Evolutionary conservation across 2,113 vertebrate species (phyloP).

Genomic region (Lophotis ruficrista): DNA sequence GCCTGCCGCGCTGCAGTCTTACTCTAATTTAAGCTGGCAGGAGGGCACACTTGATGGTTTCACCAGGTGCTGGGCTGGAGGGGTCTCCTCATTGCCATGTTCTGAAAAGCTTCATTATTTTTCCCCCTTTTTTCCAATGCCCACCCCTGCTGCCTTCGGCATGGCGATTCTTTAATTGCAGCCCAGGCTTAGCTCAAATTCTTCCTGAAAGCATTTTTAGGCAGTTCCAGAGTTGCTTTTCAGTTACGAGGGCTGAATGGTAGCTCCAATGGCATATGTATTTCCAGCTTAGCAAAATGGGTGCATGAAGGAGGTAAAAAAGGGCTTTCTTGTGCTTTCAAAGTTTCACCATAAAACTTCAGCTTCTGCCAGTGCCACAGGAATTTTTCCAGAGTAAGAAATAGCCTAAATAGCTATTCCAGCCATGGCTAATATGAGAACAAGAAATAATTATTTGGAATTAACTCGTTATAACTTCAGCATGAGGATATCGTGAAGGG

Average conservation of each 20-base stretch:
- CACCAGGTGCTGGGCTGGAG: constrained; percentile 42
- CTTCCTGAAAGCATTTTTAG: constrained; percentile 6
- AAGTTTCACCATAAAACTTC: not conserved
- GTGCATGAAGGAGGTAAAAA: not conserved
- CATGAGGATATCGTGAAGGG: not conserved
- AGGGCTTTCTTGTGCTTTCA: constrained; percentile 4
- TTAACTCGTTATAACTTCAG: not conserved
- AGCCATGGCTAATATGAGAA: not conserved
- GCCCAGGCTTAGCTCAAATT: not conserved
- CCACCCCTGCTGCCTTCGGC: not conserved
- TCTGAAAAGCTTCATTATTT: constrained; percentile 27
- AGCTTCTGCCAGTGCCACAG: not conserved
- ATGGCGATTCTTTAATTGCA: not conserved
- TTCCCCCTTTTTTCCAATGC: not conserved
- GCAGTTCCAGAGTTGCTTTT: not conserved
- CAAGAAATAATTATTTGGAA: not conserved
- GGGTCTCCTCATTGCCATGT: not conserved
- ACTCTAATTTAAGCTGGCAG: constrained; percentile 30
- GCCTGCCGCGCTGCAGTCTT: not conserved
- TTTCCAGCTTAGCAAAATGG: not conserved
- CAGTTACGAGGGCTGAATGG: not conserved
- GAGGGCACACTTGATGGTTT: not conserved
- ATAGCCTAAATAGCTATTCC: not conserved
- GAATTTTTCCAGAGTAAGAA: constrained; percentile 21
- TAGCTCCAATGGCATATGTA: not conserved